A percentile compares a stretch with the other conserved stretches of the same genome.
phyloP scores from a whole-genome alignment of 2,797 vertebrate genomes.

The Psittacula echo region DNA sequence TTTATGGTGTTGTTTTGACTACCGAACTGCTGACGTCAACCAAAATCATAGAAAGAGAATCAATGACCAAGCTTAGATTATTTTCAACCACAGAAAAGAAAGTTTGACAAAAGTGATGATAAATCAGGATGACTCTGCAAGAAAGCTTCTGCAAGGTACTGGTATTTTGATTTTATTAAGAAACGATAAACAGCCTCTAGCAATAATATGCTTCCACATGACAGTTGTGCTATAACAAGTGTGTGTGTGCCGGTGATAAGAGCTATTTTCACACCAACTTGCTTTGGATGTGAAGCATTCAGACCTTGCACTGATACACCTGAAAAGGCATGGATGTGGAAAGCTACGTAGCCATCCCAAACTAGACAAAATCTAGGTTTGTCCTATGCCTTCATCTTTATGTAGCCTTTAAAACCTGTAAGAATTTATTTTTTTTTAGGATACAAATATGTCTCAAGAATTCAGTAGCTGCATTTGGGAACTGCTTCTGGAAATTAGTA shows the following conservation, averaged over 20 bases:
- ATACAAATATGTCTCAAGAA: not conserved
- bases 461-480: not conserved
- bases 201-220: not conserved
- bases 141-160: not conserved
- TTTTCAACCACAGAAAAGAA: constrained; percentile 55
- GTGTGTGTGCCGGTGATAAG: not conserved
- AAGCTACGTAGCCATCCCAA: not conserved
- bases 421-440: not conserved
- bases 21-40: constrained; percentile 42
- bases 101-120: constrained; percentile 63
- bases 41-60: constrained; percentile 10
- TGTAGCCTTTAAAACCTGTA: not conserved
- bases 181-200: constrained; percentile 7
- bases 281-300: not conserved
- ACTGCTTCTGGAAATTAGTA: not conserved
- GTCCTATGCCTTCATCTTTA: not conserved
- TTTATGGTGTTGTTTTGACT: constrained; percentile 61
- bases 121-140: constrained; percentile 65
- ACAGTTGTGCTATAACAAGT: not conserved
- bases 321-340: not conserved
- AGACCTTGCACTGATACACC: not conserved
- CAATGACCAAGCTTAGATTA: constrained; percentile 61
- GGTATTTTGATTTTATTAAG: constrained; percentile 25
- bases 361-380: not conserved
- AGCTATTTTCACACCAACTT: not conserved